Conservation (phyloP, 2,113 vertebrate genomes). For the Nycticorax nycticorax region DNA sequence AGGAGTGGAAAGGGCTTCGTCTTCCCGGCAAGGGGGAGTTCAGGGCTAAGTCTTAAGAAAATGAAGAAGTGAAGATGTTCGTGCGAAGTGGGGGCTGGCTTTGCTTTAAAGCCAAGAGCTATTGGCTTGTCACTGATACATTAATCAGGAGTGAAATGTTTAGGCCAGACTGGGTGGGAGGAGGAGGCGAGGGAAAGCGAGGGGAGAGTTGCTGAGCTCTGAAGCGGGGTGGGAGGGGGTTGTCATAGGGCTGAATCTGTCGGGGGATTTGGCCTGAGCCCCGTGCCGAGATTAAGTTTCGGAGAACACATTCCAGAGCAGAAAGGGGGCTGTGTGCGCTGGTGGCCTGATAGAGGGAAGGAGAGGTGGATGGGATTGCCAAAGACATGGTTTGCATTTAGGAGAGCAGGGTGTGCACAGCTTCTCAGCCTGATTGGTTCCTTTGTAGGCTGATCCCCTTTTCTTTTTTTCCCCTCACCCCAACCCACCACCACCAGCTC, state of each 20-base stretch:
- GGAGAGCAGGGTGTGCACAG: slow-evolving; percentile 5
- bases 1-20: not conserved
- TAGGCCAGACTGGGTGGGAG: slow-evolving; percentile 58
- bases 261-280: slow-evolving; percentile 73
- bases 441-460: not conserved
- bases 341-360: slow-evolving; percentile 59
- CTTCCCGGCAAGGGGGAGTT: not conserved
- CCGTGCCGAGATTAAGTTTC: slow-evolving; percentile 77
- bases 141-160: slow-evolving; percentile 77
- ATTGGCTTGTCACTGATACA: slow-evolving; percentile 68
- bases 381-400: slow-evolving; percentile 60
- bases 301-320: slow-evolving; percentile 80
- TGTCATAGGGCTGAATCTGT: slow-evolving; percentile 70
- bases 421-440: not conserved
- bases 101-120: slow-evolving; percentile 66
- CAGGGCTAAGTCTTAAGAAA: not conserved
- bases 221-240: slow-evolving; percentile 14
- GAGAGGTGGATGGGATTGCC: slow-evolving; percentile 67
- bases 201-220: not conserved
- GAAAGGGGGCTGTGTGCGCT: slow-evolving; percentile 78
- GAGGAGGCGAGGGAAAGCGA: slow-evolving; percentile 10
- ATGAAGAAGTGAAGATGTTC: slow-evolving; percentile 54
- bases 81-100: slow-evolving; percentile 41
- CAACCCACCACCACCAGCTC: not conserved
- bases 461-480: not conserved